Percentiles rank a stretch among this genome's conserved stretches.
These are phyloP conservation scores for Lampropteryx suffumata DNA, from an alignment of 2,888 invertebrate species.

Conservation along the genomic window DNA sequence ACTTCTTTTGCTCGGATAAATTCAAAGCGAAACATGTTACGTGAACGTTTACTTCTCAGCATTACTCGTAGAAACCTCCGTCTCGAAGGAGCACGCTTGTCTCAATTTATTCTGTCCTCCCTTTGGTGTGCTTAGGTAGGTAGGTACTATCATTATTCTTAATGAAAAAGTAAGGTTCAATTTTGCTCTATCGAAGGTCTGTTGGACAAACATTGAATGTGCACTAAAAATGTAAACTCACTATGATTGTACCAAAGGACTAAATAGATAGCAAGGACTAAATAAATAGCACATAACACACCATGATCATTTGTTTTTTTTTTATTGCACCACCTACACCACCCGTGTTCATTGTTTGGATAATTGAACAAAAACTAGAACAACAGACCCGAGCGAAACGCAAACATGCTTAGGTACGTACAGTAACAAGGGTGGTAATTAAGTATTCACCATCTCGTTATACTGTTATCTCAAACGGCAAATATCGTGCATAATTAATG, in stretches of 20 bases:
- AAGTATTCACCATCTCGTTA: slow-evolving; percentile 21
- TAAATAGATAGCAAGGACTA: too few relatives aligned
- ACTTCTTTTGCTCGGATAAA: background rate
- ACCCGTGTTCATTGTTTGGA: too few relatives aligned
- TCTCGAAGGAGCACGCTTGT: background rate
- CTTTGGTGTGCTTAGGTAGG: background rate
- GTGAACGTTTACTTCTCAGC: slow-evolving; percentile 2
- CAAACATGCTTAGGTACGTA: background rate
- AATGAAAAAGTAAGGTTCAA: background rate
- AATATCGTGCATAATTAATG: slow-evolving; percentile 27
- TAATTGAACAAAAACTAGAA: slow-evolving; percentile 8
- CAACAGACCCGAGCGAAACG: slow-evolving; percentile 7
- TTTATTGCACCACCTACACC: too few relatives aligned
- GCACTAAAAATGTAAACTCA: too few relatives aligned
- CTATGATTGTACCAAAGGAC: background rate
- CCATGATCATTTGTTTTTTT: too few relatives aligned
- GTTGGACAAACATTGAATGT: too few relatives aligned
- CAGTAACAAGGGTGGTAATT: slow-evolving; percentile 17
- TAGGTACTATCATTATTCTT: background rate
- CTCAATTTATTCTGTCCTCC: background rate
- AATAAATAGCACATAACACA: too few relatives aligned
- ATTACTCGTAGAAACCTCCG: slow-evolving; percentile 4
- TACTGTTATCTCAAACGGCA: slow-evolving; percentile 20
- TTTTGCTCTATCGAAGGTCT: background rate
- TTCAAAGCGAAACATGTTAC: slow-evolving; percentile 1